phyloP scores from a whole-genome alignment of 92 coral and sea anemone species.

The Meandrina meandrites region DNA sequence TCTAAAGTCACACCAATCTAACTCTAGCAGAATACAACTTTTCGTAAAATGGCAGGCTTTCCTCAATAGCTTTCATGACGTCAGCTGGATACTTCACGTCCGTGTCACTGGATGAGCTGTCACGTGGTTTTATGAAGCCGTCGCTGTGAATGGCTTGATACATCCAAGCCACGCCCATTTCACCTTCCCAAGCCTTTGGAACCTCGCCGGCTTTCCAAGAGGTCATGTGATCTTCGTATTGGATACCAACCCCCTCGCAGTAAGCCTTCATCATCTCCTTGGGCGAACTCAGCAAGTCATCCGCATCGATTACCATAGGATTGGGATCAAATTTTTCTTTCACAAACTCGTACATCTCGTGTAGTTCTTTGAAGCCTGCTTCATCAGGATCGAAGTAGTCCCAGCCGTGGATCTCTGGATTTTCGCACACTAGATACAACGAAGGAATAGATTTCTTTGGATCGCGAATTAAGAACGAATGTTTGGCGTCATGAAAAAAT shows the following conservation, averaged over 20 bases:
- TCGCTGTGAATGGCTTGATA: background rate
- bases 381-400: conserved; percentile 71
- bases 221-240: conserved; percentile 66
- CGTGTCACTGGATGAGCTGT: background rate
- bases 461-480: conserved; percentile 71
- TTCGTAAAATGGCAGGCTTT: conserved; percentile 48
- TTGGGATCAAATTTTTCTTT: conserved; percentile 35
- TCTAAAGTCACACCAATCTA: too few species aligned
- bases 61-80: conserved; percentile 54
- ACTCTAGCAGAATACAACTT: too few species aligned
- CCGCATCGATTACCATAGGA: conserved; percentile 71
- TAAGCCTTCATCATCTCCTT: conserved; percentile 49
- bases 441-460: conserved; percentile 67
- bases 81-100: conserved; percentile 40
- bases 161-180: conserved; percentile 38
- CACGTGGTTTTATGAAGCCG: conserved; percentile 6
- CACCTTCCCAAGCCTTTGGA: conserved; percentile 35
- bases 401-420: conserved; percentile 67
- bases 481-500: conserved; percentile 58
- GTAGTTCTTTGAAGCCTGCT: conserved; percentile 70
- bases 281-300: conserved; percentile 52
- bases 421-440: conserved; percentile 49
- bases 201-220: conserved; percentile 62
- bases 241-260: conserved; percentile 60
- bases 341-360: conserved; percentile 63